Evolutionary conservation across 2,797 vertebrate species (phyloP).

Genomic region (Peromyscus aztecus): DNA sequence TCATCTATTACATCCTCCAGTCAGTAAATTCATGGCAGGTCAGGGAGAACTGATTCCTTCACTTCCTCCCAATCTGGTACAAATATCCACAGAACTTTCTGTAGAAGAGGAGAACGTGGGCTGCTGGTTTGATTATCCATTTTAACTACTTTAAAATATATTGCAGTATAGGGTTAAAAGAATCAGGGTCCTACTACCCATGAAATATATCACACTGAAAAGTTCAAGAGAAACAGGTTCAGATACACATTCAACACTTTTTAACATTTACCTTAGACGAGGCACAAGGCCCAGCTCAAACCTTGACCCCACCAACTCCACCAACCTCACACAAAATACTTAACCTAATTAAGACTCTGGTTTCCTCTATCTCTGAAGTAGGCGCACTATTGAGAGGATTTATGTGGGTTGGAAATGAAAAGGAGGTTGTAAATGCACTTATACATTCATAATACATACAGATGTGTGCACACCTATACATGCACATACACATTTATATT

Average conservation of each 20-base stretch:
- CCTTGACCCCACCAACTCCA: background rate
- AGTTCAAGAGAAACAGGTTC: background rate
- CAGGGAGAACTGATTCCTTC: background rate
- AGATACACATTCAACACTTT: background rate
- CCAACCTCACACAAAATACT: background rate
- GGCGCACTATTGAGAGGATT: background rate
- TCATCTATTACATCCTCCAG: background rate
- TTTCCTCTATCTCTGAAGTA: background rate
- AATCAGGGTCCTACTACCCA: background rate
- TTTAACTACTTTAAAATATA: slow-evolving; percentile 52
- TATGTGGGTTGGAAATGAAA: slow-evolving; percentile 1
- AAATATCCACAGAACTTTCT: slow-evolving; percentile 21
- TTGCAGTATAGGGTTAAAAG: background rate
- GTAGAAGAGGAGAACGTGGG: background rate
- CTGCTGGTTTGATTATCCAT: background rate
- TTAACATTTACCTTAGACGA: background rate
- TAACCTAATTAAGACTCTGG: slow-evolving; percentile 37
- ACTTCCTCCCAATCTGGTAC: background rate
- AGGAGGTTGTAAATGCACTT: background rate
- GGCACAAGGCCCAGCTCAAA: slow-evolving; percentile 37
- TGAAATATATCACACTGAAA: slow-evolving; percentile 31
- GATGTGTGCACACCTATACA: background rate
- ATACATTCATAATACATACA: background rate
- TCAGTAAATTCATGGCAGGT: slow-evolving; percentile 16
- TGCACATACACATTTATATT: background rate